Percentiles rank a stretch among this genome's conserved stretches.
Evolutionary conservation across 2,888 invertebrate species (phyloP).

Genomic region (Spodoptera littoralis): DNA sequence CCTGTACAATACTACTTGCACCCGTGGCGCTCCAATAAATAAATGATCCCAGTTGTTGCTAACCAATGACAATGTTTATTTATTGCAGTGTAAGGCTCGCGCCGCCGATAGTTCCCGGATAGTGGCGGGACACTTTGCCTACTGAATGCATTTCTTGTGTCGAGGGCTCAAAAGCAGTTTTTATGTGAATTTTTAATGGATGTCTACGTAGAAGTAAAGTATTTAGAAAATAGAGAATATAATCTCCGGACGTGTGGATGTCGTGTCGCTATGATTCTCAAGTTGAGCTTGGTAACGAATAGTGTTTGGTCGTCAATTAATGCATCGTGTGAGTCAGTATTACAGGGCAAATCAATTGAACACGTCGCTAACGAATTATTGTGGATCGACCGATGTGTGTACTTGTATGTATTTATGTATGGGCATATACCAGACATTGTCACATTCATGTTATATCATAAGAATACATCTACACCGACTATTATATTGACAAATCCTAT

Average conservation of each 20-base stretch:
- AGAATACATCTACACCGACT: slow-evolving; percentile 31
- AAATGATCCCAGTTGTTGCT: slow-evolving; percentile 35
- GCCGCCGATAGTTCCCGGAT: slow-evolving; percentile 48
- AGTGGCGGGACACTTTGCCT: slow-evolving; percentile 58
- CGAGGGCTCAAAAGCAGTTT: slow-evolving; percentile 86
- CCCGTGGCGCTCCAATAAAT: slow-evolving; percentile 52
- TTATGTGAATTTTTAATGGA: slow-evolving; percentile 84
- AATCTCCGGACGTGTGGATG: slow-evolving; percentile 69
- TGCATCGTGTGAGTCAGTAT: slow-evolving; percentile 84
- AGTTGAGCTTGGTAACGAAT: slow-evolving; percentile 58
- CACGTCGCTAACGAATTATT: slow-evolving; percentile 49
- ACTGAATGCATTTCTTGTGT: slow-evolving; percentile 79
- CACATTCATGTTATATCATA: slow-evolving; percentile 42
- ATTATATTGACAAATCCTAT: slow-evolving; percentile 45
- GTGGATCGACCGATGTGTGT: slow-evolving; percentile 19
- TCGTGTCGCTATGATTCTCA: slow-evolving; percentile 68
- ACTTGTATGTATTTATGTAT: slow-evolving; percentile 32
- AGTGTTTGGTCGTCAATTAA: slow-evolving; percentile 78
- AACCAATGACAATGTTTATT: slow-evolving; percentile 56
- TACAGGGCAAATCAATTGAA: slow-evolving; percentile 77
- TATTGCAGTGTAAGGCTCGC: slow-evolving; percentile 78
- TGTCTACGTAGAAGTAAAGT: slow-evolving; percentile 68
- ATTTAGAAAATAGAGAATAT: slow-evolving; percentile 64
- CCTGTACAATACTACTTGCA: slow-evolving; percentile 44
- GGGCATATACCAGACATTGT: slow-evolving; percentile 46